Evolutionary conservation across 2,797 vertebrate species (phyloP).

Genomic region (Varecia variegata): DNA sequence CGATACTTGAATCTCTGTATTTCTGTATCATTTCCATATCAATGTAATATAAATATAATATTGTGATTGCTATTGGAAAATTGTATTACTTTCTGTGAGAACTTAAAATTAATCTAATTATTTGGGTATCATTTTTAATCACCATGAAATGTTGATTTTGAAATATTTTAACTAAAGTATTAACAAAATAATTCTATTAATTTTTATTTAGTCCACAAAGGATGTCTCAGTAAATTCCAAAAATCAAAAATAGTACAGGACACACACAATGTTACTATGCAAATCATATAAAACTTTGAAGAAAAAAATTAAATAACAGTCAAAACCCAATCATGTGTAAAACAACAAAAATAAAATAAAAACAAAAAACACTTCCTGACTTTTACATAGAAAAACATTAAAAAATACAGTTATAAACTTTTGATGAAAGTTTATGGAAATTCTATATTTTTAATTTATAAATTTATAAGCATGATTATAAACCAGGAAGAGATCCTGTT

Average conservation of each 20-base stretch:
- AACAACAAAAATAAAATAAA: neutral
- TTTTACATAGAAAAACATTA: neutral
- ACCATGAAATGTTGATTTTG: neutral
- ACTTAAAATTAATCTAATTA: neutral
- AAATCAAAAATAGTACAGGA: neutral
- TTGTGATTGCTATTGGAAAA: neutral
- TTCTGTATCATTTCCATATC: neutral
- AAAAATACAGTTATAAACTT: neutral
- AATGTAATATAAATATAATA: neutral
- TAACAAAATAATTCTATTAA: neutral
- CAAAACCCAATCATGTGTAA: neutral
- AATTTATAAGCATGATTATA: neutral
- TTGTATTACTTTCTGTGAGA: neutral
- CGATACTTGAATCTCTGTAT: neutral
- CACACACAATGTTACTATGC: neutral
- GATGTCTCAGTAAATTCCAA: neutral
- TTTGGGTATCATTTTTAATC: neutral
- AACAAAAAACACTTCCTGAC: neutral
- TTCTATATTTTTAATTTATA: neutral
- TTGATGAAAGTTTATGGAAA: neutral
- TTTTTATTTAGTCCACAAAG: neutral
- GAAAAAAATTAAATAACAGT: neutral
- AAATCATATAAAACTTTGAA: neutral
- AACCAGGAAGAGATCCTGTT: neutral
- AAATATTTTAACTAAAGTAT: neutral